phyloP scores from a whole-genome alignment of 2,888 invertebrate genomes.

The Eurytoma californica region DNA sequence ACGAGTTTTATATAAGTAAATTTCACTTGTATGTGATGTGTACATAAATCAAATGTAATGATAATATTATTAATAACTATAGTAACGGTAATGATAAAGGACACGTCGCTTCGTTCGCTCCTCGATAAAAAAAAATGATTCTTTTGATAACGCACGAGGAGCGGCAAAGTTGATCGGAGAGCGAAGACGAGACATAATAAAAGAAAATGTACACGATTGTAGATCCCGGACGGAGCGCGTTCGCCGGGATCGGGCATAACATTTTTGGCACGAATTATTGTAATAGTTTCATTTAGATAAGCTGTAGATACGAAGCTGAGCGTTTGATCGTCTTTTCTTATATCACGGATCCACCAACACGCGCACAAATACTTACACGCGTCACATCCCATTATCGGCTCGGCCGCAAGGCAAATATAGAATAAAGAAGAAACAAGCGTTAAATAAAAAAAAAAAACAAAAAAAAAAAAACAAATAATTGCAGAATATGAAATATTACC shows the following conservation, averaged over 20 bases:
- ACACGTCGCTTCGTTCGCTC: conserved; percentile 27
- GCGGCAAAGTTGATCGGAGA: conserved; percentile 30
- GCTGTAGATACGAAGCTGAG: conserved; percentile 59
- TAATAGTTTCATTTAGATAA: conserved; percentile 59
- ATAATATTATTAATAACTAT: conserved; percentile 45
- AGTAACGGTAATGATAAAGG: conserved; percentile 14
- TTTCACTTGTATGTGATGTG: conserved; percentile 58
- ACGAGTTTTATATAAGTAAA: conserved; percentile 50
- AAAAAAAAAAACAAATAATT: not conserved
- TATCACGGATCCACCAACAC: conserved; percentile 25
- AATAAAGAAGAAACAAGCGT: not conserved
- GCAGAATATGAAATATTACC: too few species aligned
- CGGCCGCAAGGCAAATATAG: too few species aligned
- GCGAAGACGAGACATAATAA: conserved; percentile 36
- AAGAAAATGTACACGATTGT: not conserved
- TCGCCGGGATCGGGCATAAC: conserved; percentile 25
- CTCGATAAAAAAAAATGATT: conserved; percentile 30
- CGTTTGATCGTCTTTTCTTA: conserved; percentile 27
- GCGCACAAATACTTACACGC: conserved; percentile 48
- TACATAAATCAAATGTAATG: conserved; percentile 57
- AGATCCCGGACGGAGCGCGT: conserved; percentile 25
- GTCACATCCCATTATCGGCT: not conserved
- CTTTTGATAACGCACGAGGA: conserved; percentile 17
- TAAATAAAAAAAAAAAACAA: not conserved
- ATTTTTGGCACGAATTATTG: conserved; percentile 42